A percentile compares a stretch with the other conserved stretches of the same genome.
Evolutionary conservation across 2,888 invertebrate genomes (phyloP).

Genomic region (Perizoma flavofasciatum): DNA sequence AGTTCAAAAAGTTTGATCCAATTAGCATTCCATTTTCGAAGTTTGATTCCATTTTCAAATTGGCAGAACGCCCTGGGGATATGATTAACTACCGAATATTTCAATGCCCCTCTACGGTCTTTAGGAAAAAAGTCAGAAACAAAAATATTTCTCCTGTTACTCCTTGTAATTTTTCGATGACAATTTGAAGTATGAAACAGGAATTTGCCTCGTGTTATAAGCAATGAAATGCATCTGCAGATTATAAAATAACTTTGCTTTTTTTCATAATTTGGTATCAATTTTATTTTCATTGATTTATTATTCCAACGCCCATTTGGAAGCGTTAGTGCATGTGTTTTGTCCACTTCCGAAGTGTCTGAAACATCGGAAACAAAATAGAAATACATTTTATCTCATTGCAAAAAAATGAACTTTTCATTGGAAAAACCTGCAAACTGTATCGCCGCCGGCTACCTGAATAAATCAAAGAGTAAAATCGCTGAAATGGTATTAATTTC

Average conservation of each 20-base stretch:
- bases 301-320: conserved; percentile 15
- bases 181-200: no score
- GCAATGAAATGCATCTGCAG: no score
- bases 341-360: conserved; percentile 1
- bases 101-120: conserved; percentile 40
- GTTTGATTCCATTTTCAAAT: conserved; percentile 47
- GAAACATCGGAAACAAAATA: background rate
- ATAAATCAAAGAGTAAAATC: conserved; percentile 32
- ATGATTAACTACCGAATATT: conserved; percentile 66
- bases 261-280: no score
- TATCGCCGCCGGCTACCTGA: conserved; percentile 27
- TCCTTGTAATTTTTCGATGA: background rate
- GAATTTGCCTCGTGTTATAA: no score
- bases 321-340: conserved; percentile 28
- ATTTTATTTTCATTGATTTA: conserved; percentile 1
- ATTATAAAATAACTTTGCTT: no score
- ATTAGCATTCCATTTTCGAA: conserved; percentile 60
- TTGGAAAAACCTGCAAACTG: conserved; percentile 6
- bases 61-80: conserved; percentile 45
- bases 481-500: conserved; percentile 27
- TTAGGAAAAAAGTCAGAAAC: conserved; percentile 5
- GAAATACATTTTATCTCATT: conserved; percentile 4
- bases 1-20: conserved; percentile 58
- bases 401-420: conserved; percentile 15
- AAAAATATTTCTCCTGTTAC: no score